phyloP scores from a whole-genome alignment of 2,113 vertebrate genomes.

The Rhodinocichla rosea region DNA sequence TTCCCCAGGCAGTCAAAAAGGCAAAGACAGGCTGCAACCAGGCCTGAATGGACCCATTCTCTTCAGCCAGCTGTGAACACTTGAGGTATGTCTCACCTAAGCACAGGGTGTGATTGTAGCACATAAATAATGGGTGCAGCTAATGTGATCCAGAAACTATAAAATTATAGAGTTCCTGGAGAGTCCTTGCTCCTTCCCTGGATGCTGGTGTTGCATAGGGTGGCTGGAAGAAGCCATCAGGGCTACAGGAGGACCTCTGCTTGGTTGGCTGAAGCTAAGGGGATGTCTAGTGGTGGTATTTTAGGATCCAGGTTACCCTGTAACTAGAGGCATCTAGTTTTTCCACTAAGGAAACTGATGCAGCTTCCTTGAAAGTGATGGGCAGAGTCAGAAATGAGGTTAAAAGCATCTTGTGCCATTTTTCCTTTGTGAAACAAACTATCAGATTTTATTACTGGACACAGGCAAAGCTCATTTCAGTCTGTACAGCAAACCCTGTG shows the following conservation, averaged over 20 bases:
- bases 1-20: background rate
- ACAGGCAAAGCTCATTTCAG: background rate
- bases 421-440: background rate
- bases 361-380: background rate
- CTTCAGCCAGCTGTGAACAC: background rate
- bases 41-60: background rate
- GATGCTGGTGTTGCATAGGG: background rate
- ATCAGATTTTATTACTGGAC: background rate
- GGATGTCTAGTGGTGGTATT: background rate
- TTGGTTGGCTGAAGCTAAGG: background rate
- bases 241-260: background rate
- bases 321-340: background rate
- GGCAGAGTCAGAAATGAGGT: background rate
- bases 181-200: background rate
- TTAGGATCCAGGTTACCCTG: background rate
- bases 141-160: background rate
- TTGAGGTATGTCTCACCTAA: background rate
- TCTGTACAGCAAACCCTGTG: background rate
- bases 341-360: background rate
- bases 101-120: accelerated
- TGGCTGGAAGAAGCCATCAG: background rate
- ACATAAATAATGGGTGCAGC: background rate
- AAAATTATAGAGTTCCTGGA: background rate
- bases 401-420: background rate
- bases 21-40: background rate